phyloP scores from a whole-genome alignment of 1,140 invertebrate species.

The Brachionus sp. region DNA sequence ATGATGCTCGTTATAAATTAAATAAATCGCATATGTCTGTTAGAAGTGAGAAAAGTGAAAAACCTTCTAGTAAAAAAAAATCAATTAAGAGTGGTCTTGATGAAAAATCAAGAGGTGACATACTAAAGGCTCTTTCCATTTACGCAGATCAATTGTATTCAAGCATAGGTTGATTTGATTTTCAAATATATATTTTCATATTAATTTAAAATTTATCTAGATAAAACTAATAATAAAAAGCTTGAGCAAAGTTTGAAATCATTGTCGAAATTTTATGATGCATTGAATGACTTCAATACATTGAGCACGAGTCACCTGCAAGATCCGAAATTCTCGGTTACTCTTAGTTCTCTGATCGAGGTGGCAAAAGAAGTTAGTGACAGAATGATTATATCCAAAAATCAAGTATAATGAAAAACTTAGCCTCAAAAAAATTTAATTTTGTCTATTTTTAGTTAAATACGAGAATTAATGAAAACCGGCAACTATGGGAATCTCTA shows the following conservation, averaged over 20 bases:
- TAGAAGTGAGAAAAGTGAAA: not conserved
- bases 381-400: slow-evolving; percentile 30
- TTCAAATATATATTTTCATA: not conserved
- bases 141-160: slow-evolving; percentile 28
- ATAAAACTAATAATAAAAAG: not conserved
- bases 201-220: not conserved
- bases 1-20: not conserved
- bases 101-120: slow-evolving; percentile 32
- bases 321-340: not conserved
- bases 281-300: not conserved
- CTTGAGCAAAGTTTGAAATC: slow-evolving; percentile 16
- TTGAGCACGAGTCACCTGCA: not conserved
- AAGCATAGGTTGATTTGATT: not conserved
- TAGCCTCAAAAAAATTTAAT: not conserved
- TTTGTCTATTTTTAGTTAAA: not conserved
- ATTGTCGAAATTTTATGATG: slow-evolving; percentile 35
- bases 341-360: slow-evolving; percentile 7
- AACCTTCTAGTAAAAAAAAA: not conserved
- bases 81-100: not conserved
- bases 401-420: not conserved
- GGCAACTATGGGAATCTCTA: slow-evolving; percentile 2
- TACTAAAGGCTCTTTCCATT: slow-evolving; percentile 6
- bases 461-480: slow-evolving; percentile 21
- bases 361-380: slow-evolving; percentile 38
- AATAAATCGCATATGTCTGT: not conserved